These are phyloP conservation scores for Semibalanus balanoides DNA, from an alignment of 1,140 invertebrate genomes.

Conservation along the genomic window DNA sequence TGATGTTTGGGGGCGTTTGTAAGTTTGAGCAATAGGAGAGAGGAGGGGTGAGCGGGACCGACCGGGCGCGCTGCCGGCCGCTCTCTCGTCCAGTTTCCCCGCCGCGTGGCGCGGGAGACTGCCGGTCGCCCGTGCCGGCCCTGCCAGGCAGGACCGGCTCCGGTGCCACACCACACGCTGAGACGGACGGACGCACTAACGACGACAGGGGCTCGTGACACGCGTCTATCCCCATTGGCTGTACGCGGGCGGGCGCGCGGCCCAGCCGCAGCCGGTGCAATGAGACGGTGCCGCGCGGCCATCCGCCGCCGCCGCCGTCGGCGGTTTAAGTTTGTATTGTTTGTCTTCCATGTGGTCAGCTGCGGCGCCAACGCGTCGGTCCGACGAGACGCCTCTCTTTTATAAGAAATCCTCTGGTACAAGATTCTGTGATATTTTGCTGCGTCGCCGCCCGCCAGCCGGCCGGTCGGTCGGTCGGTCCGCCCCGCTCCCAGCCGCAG, in stretches of 20 bases:
- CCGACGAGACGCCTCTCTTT: neutral
- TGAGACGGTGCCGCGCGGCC: too few relatives aligned
- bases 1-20: slow-evolving; percentile 1
- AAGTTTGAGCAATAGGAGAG: neutral
- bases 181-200: too few relatives aligned
- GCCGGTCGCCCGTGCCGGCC: too few relatives aligned
- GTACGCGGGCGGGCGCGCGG: too few relatives aligned
- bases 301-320: too few relatives aligned
- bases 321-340: neutral
- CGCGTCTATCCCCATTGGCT: neutral
- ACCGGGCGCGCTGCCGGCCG: neutral
- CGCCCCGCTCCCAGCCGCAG: neutral
- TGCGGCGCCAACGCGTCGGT: too few relatives aligned
- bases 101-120: too few relatives aligned
- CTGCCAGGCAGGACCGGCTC: neutral
- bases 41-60: too few relatives aligned
- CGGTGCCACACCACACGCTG: too few relatives aligned
- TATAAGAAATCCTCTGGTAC: neutral
- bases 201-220: too few relatives aligned
- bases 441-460: neutral
- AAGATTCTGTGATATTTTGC: slow-evolving; percentile 3
- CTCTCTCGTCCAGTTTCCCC: neutral
- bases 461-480: neutral
- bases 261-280: too few relatives aligned
- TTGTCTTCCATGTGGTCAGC: neutral